Evolutionary conservation across 2,113 vertebrate genomes (phyloP), one percentile per base, ranked within the genome.

Genomic region (Myiagra hebetior): DNA sequence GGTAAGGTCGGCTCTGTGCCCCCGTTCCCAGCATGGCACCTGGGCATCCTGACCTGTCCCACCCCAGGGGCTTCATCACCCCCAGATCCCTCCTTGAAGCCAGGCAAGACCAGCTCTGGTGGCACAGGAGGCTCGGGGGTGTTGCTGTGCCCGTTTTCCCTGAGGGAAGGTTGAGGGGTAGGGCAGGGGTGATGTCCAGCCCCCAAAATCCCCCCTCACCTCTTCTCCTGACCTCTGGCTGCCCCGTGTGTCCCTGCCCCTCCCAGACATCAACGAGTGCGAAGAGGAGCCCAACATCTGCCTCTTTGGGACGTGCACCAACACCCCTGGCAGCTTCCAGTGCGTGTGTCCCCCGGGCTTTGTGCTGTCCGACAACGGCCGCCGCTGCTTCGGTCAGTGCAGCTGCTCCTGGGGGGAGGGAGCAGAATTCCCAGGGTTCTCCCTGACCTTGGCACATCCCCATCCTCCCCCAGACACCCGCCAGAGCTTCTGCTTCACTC

Each of bases 401-500:
- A 2, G 70, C 30, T 23, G 6, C 1, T 24, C 6, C 1, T 0
- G 28, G n/a, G 22, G 62, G 75, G 26, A 24, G 42, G 65, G 52
- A 46, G 12, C 15, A 0, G 3, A 0, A 13, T 64, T 67, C 15
- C 62, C 23, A 7, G 41, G 52, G 1, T 1, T 13, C 60, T 35
- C 26, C 52, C 18, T 49, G 35, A 63, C 47, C 70, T 2, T 3
- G 46, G 57, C 6, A 0, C 13, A 4, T 19, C 37, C 64, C 59
- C 30, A 1, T 50, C 23, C 30, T 39, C 59, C 30, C 27, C 3
- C 97, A 99, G 99, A 99, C 75, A 99, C 98, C 3, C 98, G 99
- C 33, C 98, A 98, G 95, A 99, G 99, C 93, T 99, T 99, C 98
- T 99, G 99, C 92, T 99, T 99, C 97, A 99, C 99, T 20, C 98